These are phyloP conservation scores for Cataglyphis rosenhaueri DNA, from an alignment of 2,888 invertebrate genomes.

Conservation along the genomic window DNA sequence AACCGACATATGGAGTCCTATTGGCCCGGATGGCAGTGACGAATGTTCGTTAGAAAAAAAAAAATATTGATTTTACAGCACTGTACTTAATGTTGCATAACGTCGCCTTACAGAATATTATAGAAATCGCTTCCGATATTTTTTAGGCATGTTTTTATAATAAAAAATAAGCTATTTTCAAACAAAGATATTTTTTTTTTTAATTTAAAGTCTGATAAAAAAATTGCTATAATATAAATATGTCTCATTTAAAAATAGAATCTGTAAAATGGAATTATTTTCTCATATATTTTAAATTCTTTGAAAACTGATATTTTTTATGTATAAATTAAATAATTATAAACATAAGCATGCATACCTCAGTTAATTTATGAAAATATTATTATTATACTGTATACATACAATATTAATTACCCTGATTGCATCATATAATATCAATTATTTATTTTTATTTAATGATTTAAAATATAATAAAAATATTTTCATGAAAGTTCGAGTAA, in stretches of 20 bases:
- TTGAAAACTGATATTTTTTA: neutral
- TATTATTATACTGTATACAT: neutral
- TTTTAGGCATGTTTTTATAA: neutral
- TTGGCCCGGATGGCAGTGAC: conserved; percentile 28
- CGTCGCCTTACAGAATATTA: neutral
- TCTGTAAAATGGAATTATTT: neutral
- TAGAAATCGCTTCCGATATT: neutral
- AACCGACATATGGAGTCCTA: conserved; percentile 79
- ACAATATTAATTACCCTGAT: neutral
- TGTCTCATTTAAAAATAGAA: neutral
- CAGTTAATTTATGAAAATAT: neutral
- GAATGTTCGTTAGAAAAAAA: conserved; percentile 25
- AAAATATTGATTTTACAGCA: conserved; percentile 17
- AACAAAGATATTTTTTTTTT: too few species aligned
- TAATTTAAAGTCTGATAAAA: too few species aligned
- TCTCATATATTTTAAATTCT: neutral
- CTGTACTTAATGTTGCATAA: conserved; percentile 48
- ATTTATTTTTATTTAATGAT: neutral
- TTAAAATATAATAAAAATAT: neutral
- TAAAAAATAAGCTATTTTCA: neutral
- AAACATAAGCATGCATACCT: neutral
- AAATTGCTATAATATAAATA: too few species aligned
- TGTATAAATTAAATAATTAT: neutral
- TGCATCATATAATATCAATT: neutral
- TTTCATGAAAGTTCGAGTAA: neutral